Base-by-base conservation (phyloP, 1,140 invertebrate genomes). In the Rhagoletis zephyria region DNA sequence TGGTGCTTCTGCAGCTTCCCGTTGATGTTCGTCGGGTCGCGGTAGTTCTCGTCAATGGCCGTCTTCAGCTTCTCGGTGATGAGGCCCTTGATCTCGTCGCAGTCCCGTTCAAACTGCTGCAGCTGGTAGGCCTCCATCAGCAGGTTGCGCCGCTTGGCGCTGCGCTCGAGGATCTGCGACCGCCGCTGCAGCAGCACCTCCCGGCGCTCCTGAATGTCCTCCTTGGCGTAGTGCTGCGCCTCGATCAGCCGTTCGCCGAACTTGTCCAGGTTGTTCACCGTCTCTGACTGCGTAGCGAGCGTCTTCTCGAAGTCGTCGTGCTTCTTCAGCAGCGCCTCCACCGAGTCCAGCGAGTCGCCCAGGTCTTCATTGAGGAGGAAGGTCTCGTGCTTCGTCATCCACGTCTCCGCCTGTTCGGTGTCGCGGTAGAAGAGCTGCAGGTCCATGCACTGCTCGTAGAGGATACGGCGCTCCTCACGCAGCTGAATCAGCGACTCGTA, bases 261-360 rank as follows among this genome's bases (percentile, higher is more conserved):
- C 91, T 99, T 98, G 93, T 99, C 98, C 16, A 99, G 91, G 6
- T 97, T 98, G 93, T 98, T 98, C 89, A 99, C 99, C 94, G 99
- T 99, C 92, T 99, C 98, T 92, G 99, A 98, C 91, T 99, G 99
- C 7, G 98, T 98, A 30, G 98, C 98, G 2, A 99, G 94, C 6
- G 97, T 99, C 93, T 99, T 99, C 93, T 99, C 98, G 93, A 99
- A 99, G 94, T 99, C 99, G 93, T 99, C 98, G 93, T 99, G 98
- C 92, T 99, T 99, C 94, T 99, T 99, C 59, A 99, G 97, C 48
- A 99, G 93, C 9, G 98, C 98, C 93, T 99, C 99, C 0, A 99
- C 98, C 7, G 97, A 97, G 93, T 99, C 99, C 14, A 99, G 94
- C 0, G 98, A 99, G 93, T 99, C 98, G 1, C 98, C 99, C 0